Evolutionary conservation across 1,140 invertebrate species (phyloP).

Genomic region (Sarcophaga peregrina): DNA sequence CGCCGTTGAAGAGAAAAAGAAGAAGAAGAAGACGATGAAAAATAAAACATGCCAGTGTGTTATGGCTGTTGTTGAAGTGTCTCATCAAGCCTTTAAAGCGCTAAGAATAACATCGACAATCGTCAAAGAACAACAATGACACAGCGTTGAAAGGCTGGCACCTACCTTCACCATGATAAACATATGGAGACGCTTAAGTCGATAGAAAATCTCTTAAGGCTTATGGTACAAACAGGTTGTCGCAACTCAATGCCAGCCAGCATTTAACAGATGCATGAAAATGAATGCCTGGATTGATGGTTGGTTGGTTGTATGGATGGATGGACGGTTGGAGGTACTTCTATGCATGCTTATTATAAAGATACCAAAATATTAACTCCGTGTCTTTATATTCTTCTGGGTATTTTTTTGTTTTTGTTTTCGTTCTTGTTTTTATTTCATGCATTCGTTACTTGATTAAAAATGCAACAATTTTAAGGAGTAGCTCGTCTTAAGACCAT

Average conservation of each 20-base stretch:
- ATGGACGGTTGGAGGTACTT: neutral
- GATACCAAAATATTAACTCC: conserved; percentile 21
- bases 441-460: conserved; percentile 11
- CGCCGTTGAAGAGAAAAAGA: neutral
- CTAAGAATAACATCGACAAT: conserved; percentile 41
- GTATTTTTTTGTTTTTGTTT: too few relatives aligned
- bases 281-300: neutral
- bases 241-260: neutral
- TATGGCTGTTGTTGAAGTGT: conserved; percentile 29
- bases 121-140: conserved; percentile 40
- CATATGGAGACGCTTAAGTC: neutral
- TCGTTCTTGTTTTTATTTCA: neutral
- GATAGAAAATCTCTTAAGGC: neutral
- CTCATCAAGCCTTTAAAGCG: conserved; percentile 40
- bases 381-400: neutral
- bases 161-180: conserved; percentile 1
- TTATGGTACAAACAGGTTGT: neutral
- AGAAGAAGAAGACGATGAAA: neutral
- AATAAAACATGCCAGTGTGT: conserved; percentile 1
- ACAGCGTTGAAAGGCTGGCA: conserved; percentile 34
- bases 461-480: conserved; percentile 33
- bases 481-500: conserved; percentile 1
- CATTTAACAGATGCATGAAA: neutral
- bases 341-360: conserved; percentile 29
- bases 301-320: neutral